Evolutionary conservation across 2,113 vertebrate species (phyloP).

Genomic region (Onychostruthus taczanowskii): DNA sequence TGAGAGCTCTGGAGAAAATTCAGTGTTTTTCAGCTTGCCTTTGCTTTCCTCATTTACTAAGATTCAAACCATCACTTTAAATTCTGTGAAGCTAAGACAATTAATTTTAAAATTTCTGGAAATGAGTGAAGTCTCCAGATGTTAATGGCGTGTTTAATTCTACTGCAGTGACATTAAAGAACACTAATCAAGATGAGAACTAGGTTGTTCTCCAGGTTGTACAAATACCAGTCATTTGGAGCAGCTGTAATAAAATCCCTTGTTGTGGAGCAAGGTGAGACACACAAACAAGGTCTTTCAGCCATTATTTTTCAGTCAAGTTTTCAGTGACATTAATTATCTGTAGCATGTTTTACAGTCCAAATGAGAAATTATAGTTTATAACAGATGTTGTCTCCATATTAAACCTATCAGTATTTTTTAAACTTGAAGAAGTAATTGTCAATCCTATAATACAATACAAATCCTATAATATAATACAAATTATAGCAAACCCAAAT

Average conservation of each 20-base stretch:
- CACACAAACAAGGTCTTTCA: background rate
- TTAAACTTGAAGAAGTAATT: background rate
- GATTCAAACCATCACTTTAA: background rate
- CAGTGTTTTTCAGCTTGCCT: background rate
- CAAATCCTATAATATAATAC: background rate
- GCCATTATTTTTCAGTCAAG: background rate
- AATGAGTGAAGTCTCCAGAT: slow-evolving; percentile 2
- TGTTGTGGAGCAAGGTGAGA: background rate
- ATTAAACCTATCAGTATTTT: background rate
- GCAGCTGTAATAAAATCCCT: background rate
- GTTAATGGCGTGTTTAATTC: background rate
- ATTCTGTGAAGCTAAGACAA: background rate
- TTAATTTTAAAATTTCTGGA: background rate
- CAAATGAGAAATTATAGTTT: background rate
- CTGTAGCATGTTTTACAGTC: background rate
- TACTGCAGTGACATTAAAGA: background rate
- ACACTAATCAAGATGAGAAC: background rate
- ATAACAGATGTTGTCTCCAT: background rate
- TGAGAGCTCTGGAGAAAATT: background rate
- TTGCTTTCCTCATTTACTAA: background rate
- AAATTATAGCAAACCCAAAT: background rate
- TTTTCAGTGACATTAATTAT: background rate
- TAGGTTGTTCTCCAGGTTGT: background rate
- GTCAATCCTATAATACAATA: background rate
- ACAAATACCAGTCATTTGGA: background rate